phyloP scores from a whole-genome alignment of 2,113 vertebrate species.

The Saguinus midas region DNA sequence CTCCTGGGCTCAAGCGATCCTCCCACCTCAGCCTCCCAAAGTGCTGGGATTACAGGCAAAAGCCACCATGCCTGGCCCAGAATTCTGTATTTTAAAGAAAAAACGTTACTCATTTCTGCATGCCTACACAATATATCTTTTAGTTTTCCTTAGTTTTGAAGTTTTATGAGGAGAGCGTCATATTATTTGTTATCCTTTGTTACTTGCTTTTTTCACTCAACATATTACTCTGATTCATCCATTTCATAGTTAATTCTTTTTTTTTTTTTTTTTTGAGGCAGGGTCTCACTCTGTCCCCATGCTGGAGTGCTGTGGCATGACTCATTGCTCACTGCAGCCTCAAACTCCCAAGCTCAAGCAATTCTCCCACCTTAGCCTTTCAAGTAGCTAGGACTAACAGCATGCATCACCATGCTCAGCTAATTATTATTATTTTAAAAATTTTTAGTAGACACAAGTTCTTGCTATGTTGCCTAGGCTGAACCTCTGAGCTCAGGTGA shows the following conservation, averaged over 20 bases:
- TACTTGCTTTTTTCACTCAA: background rate
- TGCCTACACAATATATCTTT: background rate
- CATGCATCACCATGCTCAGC: background rate
- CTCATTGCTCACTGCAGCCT: background rate
- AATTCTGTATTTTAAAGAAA: background rate
- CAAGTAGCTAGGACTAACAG: background rate
- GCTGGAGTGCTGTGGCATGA: too few relatives aligned
- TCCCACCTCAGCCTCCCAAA: too few relatives aligned
- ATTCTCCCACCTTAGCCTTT: background rate
- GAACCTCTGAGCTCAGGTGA: background rate
- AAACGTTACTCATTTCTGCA: background rate
- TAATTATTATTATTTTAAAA: background rate
- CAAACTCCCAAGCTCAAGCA: background rate
- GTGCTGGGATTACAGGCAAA: too few relatives aligned
- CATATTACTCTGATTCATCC: background rate
- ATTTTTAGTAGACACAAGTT: background rate
- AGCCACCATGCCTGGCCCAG: too few relatives aligned
- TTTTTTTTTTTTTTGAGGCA: too few relatives aligned
- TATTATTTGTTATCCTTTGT: background rate
- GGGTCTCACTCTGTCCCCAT: too few relatives aligned
- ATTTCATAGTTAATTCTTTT: background rate
- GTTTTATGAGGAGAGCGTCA: background rate
- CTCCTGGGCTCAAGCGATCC: too few relatives aligned
- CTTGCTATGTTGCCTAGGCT: background rate
- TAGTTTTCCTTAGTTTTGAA: slow-evolving; percentile 3